Conservation (phyloP, 1,140 invertebrate genomes). For the Acyrthosiphon pisum region DNA sequence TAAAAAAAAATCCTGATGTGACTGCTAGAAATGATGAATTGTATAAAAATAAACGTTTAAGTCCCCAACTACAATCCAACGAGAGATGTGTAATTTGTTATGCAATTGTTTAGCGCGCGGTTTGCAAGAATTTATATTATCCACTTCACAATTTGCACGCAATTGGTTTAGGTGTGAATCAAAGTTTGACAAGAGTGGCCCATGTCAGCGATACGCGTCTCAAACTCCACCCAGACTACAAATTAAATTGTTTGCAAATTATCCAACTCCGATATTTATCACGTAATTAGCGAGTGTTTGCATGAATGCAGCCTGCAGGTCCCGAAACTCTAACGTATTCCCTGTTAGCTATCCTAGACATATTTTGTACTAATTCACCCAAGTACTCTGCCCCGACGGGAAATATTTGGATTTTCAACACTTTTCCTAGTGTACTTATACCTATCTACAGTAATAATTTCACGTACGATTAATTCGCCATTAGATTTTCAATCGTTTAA, state of each 20-base stretch:
- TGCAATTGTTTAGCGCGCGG: neutral
- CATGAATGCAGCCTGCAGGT: no score
- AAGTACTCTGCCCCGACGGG: rapidly evolving
- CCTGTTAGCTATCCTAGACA: neutral
- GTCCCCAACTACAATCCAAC: no score
- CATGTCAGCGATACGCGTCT: neutral
- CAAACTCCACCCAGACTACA: neutral
- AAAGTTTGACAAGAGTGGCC: neutral
- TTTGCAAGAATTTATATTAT: neutral
- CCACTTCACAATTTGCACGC: neutral
- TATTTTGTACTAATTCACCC: neutral
- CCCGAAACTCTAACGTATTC: neutral
- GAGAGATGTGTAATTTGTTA: neutral
- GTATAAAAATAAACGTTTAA: no score
- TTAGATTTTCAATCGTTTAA: neutral
- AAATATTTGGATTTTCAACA: neutral
- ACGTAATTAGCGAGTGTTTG: neutral
- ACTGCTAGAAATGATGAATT: no score
- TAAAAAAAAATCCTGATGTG: no score
- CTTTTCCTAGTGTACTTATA: neutral
- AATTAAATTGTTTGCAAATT: neutral
- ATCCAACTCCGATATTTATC: neutral
- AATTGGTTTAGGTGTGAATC: neutral
- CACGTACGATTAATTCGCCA: neutral
- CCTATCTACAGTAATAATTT: neutral